A percentile compares a stretch with the other conserved stretches of the same genome.
These are phyloP conservation scores for Acomys russatus DNA, from an alignment of 2,797 vertebrate species.

Conservation along the genomic window DNA sequence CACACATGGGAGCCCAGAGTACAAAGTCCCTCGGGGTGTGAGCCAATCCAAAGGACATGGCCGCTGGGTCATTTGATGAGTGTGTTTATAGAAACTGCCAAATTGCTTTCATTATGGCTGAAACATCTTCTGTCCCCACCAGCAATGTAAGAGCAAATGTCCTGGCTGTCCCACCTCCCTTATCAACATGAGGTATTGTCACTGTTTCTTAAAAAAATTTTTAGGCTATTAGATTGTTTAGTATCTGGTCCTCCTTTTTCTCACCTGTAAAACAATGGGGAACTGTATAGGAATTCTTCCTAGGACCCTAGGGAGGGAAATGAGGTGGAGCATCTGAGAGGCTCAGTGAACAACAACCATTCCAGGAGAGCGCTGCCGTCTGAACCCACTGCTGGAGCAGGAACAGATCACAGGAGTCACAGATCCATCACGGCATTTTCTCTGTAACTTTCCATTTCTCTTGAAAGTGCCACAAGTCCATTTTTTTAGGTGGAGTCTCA, in stretches of 20 bases:
- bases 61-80: background rate
- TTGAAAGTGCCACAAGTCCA: background rate
- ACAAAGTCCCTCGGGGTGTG: background rate
- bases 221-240: background rate
- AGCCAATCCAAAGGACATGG: background rate
- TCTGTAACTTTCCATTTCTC: background rate
- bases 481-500: background rate
- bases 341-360: background rate
- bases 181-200: background rate
- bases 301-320: background rate
- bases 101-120: background rate
- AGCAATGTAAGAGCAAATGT: background rate
- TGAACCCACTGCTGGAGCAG: accelerated
- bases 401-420: background rate
- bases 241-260: background rate
- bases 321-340: background rate
- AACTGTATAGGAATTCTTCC: background rate
- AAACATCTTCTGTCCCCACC: background rate
- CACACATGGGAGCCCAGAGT: background rate
- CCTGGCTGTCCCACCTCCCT: background rate
- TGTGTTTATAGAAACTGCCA: background rate
- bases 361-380: background rate
- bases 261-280: background rate
- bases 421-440: accelerated
- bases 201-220: background rate